phyloP scores from a whole-genome alignment of 2,113 vertebrate genomes.

The Ophiodon elongatus region DNA sequence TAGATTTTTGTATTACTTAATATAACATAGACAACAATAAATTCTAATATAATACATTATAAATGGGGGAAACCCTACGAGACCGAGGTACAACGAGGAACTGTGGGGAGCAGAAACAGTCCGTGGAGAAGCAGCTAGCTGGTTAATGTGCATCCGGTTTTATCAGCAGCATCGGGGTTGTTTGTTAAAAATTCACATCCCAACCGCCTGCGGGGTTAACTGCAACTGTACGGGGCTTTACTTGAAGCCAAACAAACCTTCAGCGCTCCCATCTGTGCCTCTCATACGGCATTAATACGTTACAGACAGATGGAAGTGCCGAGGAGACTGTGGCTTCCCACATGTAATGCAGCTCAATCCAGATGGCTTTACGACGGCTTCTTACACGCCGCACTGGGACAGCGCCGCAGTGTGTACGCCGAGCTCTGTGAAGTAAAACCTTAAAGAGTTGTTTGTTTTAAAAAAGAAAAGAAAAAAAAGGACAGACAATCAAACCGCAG shows the following conservation, averaged over 20 bases:
- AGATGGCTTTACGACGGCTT: constrained; percentile 33
- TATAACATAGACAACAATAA: background rate
- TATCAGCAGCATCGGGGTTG: constrained; percentile 54
- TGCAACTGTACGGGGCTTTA: constrained; percentile 15
- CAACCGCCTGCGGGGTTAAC: constrained; percentile 29
- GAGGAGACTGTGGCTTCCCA: constrained; percentile 57
- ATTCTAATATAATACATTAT: background rate
- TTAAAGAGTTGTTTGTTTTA: constrained; percentile 15
- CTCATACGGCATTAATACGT: background rate
- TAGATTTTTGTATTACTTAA: background rate
- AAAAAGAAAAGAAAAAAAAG: background rate
- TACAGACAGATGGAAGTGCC: constrained; percentile 54
- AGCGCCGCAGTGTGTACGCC: background rate
- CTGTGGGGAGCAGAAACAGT: background rate
- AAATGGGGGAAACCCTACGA: background rate
- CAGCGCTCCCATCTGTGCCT: constrained; percentile 41
- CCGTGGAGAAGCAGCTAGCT: background rate
- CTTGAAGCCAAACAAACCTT: constrained; percentile 23
- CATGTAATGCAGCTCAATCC: constrained; percentile 42
- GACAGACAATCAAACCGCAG: background rate
- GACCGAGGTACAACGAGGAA: background rate
- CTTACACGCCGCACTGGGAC: background rate
- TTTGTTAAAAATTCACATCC: constrained; percentile 42
- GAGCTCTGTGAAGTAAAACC: constrained; percentile 8
- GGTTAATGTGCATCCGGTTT: constrained; percentile 37